These are phyloP conservation scores for Pseudeuparius sepicola DNA, from an alignment of 2,888 invertebrate genomes.

Conservation along the genomic window DNA sequence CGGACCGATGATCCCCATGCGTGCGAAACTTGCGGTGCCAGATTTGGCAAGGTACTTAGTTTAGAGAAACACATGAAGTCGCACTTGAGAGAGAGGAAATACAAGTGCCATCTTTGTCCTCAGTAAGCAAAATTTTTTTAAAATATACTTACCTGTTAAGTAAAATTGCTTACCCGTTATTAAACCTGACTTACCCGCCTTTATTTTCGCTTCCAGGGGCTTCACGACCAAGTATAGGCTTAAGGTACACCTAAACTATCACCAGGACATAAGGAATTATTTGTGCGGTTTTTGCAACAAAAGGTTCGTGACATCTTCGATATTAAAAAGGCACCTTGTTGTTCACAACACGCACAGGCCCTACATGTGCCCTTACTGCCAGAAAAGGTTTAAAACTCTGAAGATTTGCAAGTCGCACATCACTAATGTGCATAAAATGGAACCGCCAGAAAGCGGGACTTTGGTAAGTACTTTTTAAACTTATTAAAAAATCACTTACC, in stretches of 20 bases:
- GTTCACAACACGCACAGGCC: slow-evolving; percentile 39
- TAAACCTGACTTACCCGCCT: too few relatives aligned
- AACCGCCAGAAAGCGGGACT: slow-evolving; percentile 25
- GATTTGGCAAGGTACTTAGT: slow-evolving; percentile 47
- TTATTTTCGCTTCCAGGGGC: slow-evolving; percentile 25
- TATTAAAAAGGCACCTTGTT: slow-evolving; percentile 36
- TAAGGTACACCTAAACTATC: slow-evolving; percentile 33
- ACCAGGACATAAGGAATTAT: slow-evolving; percentile 34
- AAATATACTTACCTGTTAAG: slow-evolving; percentile 5
- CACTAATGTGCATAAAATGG: slow-evolving; percentile 45
- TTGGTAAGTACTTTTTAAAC: too few relatives aligned
- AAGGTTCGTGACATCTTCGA: slow-evolving; percentile 32
- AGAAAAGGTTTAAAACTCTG: slow-evolving; percentile 47
- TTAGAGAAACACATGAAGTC: slow-evolving; percentile 41
- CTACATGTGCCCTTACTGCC: slow-evolving; percentile 51
- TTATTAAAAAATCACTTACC: too few relatives aligned
- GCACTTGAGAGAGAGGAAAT: slow-evolving; percentile 35
- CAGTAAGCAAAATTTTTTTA: slow-evolving; percentile 27
- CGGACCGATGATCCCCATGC: slow-evolving; percentile 38
- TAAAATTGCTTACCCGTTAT: slow-evolving; percentile 4
- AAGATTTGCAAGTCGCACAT: slow-evolving; percentile 56
- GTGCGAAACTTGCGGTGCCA: slow-evolving; percentile 38
- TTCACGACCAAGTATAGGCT: slow-evolving; percentile 30
- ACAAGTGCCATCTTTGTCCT: slow-evolving; percentile 34
- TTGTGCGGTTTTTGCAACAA: slow-evolving; percentile 36